Conservation (phyloP, 2,113 vertebrate species). For the Peromyscus polionotus region DNA sequence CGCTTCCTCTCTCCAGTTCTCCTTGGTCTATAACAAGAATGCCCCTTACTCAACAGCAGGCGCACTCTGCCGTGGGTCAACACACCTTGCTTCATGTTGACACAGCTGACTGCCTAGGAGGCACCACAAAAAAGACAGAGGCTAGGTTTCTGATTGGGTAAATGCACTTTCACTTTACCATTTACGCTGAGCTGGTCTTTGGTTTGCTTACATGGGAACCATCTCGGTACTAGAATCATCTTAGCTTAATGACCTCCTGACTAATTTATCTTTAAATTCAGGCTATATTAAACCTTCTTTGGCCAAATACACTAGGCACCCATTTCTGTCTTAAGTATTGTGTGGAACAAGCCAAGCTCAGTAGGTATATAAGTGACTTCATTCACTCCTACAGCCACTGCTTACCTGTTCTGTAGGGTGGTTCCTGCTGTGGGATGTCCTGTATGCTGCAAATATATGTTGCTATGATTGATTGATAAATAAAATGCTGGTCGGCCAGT, state of each 20-base stretch:
- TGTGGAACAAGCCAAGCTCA: background rate
- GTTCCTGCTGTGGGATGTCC: background rate
- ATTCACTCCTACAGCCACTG: background rate
- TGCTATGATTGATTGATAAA: too few species aligned
- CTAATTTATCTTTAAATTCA: background rate
- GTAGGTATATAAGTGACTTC: background rate
- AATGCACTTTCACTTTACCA: background rate
- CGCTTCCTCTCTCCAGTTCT: too few species aligned
- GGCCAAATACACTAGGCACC: background rate
- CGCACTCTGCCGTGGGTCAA: too few species aligned
- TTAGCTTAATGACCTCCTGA: background rate
- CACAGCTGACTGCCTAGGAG: too few species aligned
- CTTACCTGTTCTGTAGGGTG: background rate
- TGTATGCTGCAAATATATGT: too few species aligned
- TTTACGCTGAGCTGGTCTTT: background rate
- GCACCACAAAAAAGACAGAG: too few species aligned
- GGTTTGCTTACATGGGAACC: background rate
- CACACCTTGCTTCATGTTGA: too few species aligned
- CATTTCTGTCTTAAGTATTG: background rate
- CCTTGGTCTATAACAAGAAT: too few species aligned
- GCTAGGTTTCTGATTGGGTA: background rate
- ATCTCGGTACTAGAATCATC: background rate
- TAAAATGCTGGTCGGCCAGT: too few species aligned
- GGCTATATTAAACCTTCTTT: background rate
- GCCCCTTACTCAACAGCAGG: too few species aligned